A percentile compares a stretch with the other conserved stretches of the same genome.
Conservation (phyloP, 1,140 invertebrate species). For the Bombus difficillimus region DNA sequence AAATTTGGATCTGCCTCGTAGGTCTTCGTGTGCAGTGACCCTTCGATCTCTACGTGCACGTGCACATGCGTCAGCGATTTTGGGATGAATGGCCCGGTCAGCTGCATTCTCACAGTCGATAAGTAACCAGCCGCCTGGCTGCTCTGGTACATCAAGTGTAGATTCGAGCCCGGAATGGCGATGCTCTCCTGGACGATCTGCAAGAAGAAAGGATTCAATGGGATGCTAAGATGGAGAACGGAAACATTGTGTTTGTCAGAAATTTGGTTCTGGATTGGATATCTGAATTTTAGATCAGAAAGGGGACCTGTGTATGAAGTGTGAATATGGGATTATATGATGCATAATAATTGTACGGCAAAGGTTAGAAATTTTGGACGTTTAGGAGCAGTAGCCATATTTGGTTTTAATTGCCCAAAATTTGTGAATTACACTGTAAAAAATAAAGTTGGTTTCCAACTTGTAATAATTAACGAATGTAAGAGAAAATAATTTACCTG, state of each 20-base stretch:
- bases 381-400: too few relatives aligned
- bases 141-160: conserved; percentile 96
- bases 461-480: neutral
- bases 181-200: conserved; percentile 98
- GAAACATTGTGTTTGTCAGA: neutral
- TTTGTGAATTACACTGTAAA: too few relatives aligned
- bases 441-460: neutral
- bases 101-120: conserved; percentile 94
- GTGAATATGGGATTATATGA: neutral
- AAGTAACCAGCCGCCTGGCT: conserved; percentile 95
- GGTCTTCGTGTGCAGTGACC: conserved; percentile 93
- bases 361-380: neutral
- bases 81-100: conserved; percentile 92
- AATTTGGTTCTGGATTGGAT: neutral
- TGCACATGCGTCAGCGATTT: conserved; percentile 93
- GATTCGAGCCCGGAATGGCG: conserved; percentile 94
- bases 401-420: too few relatives aligned
- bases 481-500: conserved; percentile 84
- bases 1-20: conserved; percentile 98
- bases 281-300: conserved; percentile 37
- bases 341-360: neutral
- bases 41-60: conserved; percentile 95
- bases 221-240: neutral
- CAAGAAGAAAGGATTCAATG: conserved; percentile 51
- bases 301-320: too few relatives aligned